Evolutionary conservation across 2,113 vertebrate genomes (phyloP).

Genomic region (Hoplias malabaricus): DNA sequence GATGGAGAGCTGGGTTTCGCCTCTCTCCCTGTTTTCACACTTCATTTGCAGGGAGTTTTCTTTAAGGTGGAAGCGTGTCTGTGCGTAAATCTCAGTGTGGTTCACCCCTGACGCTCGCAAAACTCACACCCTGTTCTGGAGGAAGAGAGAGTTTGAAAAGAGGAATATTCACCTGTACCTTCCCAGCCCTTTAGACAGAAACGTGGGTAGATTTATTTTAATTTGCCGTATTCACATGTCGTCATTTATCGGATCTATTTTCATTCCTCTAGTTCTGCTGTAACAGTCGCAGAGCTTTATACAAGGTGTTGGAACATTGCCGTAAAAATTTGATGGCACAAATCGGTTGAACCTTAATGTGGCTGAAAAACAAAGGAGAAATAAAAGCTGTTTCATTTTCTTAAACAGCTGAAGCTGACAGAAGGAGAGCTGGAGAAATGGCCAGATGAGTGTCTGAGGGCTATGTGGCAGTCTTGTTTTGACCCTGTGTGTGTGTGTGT

Average conservation of each 20-base stretch:
- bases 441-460: conserved; percentile 18
- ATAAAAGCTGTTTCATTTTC: not conserved
- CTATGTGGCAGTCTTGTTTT: conserved; percentile 23
- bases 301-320: too few species aligned
- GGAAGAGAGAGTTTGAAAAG: not conserved
- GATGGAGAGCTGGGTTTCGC: conserved; percentile 23
- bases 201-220: too few species aligned
- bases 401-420: conserved; percentile 10
- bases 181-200: not conserved
- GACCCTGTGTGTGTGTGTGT: conserved; percentile 8
- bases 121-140: not conserved
- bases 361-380: not conserved
- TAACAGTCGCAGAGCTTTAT: too few species aligned
- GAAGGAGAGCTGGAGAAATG: conserved; percentile 8
- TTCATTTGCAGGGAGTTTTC: conserved; percentile 23
- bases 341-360: too few species aligned
- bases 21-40: conserved; percentile 44
- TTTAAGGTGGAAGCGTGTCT: not conserved
- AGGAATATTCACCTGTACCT: not conserved
- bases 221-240: too few species aligned
- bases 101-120: not conserved
- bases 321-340: too few species aligned
- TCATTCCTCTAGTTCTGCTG: too few species aligned
- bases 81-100: not conserved
- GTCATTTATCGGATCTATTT: too few species aligned